These are phyloP conservation scores for Brachionus asplanchnoidis DNA, from an alignment of 1,140 invertebrate genomes.

Conservation along the genomic window DNA sequence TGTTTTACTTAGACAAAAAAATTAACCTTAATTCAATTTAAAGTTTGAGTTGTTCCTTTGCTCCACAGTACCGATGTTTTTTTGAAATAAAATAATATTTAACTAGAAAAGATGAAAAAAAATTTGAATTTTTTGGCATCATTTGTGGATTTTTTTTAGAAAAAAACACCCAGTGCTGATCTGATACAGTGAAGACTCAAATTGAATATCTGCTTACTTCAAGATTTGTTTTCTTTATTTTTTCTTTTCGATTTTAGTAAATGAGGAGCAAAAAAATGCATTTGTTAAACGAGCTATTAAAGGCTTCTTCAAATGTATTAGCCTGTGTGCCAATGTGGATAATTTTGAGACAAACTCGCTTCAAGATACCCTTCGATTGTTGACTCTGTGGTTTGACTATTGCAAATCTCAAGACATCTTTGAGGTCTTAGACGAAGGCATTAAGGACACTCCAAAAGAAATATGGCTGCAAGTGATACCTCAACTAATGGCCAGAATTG, in stretches of 20 bases:
- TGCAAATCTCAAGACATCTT: constrained; percentile 58
- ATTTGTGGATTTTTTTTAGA: too few species aligned
- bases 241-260: constrained; percentile 12
- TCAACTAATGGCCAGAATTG: constrained; percentile 93
- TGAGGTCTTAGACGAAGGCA: constrained; percentile 83
- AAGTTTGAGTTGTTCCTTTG: too few species aligned
- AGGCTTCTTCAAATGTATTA: constrained; percentile 91
- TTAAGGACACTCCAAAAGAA: constrained; percentile 87
- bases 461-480: constrained; percentile 98
- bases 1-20: too few species aligned
- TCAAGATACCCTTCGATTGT: constrained; percentile 84
- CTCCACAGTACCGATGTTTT: too few species aligned
- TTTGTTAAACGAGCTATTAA: constrained; percentile 88
- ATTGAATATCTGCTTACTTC: too few species aligned
- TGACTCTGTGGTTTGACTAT: constrained; percentile 57
- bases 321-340: constrained; percentile 51
- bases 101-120: too few species aligned
- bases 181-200: too few species aligned
- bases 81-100: too few species aligned
- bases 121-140: too few species aligned
- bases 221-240: not conserved
- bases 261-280: constrained; percentile 47
- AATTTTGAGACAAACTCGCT: constrained; percentile 75
- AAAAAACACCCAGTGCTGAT: too few species aligned
- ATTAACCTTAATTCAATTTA: too few species aligned